Evolutionary conservation across 2,113 vertebrate genomes (phyloP), one percentile per base, ranked within the genome.

Genomic region (Candoia aspera): DNA sequence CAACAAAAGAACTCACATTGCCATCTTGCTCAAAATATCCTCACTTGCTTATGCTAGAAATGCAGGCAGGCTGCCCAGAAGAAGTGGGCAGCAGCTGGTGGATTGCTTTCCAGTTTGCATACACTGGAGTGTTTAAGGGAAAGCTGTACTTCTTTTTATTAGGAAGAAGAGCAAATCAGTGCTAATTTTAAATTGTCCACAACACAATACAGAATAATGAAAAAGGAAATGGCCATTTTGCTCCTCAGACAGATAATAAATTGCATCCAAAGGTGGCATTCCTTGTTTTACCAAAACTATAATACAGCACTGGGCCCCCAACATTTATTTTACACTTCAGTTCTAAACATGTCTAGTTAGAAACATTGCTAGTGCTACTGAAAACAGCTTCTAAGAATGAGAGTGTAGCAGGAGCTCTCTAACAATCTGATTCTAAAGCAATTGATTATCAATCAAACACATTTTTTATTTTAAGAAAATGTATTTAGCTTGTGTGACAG

Each of bases 151-250:
- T 13, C 13, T 57, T 83, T 24, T 1, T n/a, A 53, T 24, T 84
- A 93, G 62, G 90, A 90, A 90, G 92, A 86, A 93, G 37, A 90
- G 49, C 84, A 54, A 93, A 93, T 92, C 58, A 64, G n/a, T 57
- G 59, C 84, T 89, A 60, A 55, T 89, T 95, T 88, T 93, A 73
- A 95, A 62, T 64, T 94, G 19, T 93, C 87, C 89, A 86, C 68
- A 73, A 55, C 89, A 57, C 87, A 94, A 54, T 95, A 89, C 93
- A 93, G 91, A 95, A 88, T 87, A 91, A 90, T 90, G 91, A 89
- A 15, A 91, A 91, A 91, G 89, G 87, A 96, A 92, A 84, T 91
- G 91, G 89, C 86, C 73, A 86, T 58, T 94, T 94, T 9, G 21
- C 92, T 42, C 64, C 64, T 86, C 42, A 89, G 84, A 57, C 88